Evolutionary conservation across 2,888 invertebrate genomes (phyloP).

Genomic region (Agrochola lota): DNA sequence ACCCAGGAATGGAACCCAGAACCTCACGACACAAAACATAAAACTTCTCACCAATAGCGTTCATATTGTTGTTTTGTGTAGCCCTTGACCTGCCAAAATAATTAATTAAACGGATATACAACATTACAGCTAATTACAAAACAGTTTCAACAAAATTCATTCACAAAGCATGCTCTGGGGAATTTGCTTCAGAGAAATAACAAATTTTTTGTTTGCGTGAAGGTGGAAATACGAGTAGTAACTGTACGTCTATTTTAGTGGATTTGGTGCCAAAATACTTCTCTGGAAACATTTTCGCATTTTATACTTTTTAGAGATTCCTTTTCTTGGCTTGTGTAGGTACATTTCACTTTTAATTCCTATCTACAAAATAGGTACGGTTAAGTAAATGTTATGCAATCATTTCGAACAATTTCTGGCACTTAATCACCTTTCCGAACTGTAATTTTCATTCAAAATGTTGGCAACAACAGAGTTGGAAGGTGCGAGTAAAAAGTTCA

Average conservation of each 20-base stretch:
- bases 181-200: slow-evolving; percentile 24
- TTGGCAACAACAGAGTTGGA: too few species aligned
- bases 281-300: neutral
- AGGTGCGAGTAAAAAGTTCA: too few species aligned
- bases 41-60: neutral
- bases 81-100: slow-evolving; percentile 38
- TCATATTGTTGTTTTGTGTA: neutral
- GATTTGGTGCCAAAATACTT: slow-evolving; percentile 1
- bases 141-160: slow-evolving; percentile 48
- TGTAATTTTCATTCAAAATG: too few species aligned
- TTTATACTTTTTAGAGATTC: neutral
- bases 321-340: neutral
- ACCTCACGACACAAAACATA: neutral
- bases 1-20: neutral
- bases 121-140: slow-evolving; percentile 35
- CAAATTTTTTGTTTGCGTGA: slow-evolving; percentile 19
- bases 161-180: slow-evolving; percentile 30
- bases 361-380: neutral
- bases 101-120: slow-evolving; percentile 27
- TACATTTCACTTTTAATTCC: neutral
- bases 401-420: neutral
- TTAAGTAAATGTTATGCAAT: neutral
- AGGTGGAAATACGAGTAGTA: neutral
- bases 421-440: too few species aligned
- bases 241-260: neutral